These are phyloP conservation scores for Pleuronectes platessa DNA, from an alignment of 2,113 vertebrate genomes.

Conservation along the genomic window DNA sequence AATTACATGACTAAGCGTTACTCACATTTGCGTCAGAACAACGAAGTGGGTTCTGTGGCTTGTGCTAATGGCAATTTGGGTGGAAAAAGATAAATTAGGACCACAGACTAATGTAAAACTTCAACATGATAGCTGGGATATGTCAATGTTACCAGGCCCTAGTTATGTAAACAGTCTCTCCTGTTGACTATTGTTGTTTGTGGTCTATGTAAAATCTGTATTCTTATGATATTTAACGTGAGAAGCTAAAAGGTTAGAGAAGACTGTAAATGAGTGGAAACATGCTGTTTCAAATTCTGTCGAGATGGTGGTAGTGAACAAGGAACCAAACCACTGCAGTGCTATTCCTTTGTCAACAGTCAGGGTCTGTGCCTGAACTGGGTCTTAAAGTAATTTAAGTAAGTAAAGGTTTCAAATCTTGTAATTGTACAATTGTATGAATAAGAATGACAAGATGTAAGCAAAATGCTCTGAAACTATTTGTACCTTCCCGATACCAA, in stretches of 20 bases:
- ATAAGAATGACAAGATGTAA: too few relatives aligned
- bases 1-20: conserved; percentile 48
- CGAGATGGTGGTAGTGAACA: conserved; percentile 38
- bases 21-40: conserved; percentile 39
- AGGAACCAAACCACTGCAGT: conserved; percentile 28
- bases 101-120: conserved; percentile 24
- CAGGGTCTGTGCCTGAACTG: too few relatives aligned
- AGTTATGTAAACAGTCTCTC: conserved; percentile 48
- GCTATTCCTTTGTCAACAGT: conserved; percentile 16
- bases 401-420: background rate
- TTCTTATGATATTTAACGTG: conserved; percentile 52
- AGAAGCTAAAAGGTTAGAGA: conserved; percentile 31
- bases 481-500: too few relatives aligned
- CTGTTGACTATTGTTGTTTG: conserved; percentile 45
- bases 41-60: conserved; percentile 16
- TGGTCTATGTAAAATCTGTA: conserved; percentile 49
- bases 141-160: conserved; percentile 19
- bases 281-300: conserved; percentile 47
- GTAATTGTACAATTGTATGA: too few relatives aligned
- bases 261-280: conserved; percentile 51
- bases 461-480: too few relatives aligned
- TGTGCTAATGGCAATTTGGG: conserved; percentile 12
- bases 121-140: conserved; percentile 23
- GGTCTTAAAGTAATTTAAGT: too few relatives aligned
- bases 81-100: background rate